A percentile compares a stretch with the other conserved stretches of the same genome.
phyloP scores from a whole-genome alignment of 2,797 vertebrate species.

The Hemibagrus guttatus region DNA sequence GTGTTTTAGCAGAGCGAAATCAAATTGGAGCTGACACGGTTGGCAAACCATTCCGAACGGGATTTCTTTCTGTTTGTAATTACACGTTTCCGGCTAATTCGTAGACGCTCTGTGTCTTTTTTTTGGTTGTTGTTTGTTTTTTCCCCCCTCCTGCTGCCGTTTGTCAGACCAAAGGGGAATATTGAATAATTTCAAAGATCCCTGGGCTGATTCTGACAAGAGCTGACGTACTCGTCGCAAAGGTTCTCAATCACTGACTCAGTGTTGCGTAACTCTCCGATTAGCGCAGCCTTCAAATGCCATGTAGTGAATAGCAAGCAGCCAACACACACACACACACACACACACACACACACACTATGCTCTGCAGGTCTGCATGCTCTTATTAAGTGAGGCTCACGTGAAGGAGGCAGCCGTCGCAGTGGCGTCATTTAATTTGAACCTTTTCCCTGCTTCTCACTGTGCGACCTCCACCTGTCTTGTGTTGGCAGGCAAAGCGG shows the following conservation, averaged over 20 bases:
- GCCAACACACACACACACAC: not conserved
- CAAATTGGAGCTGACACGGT: slow-evolving; percentile 83
- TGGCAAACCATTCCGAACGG: slow-evolving; percentile 81
- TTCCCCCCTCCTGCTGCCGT: slow-evolving; percentile 27
- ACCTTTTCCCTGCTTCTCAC: slow-evolving; percentile 36
- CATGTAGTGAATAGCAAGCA: slow-evolving; percentile 38
- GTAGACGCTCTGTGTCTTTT: not conserved
- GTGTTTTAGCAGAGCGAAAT: slow-evolving; percentile 80
- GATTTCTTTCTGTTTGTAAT: slow-evolving; percentile 81
- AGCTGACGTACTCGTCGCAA: slow-evolving; percentile 42
- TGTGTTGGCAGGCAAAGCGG: slow-evolving; percentile 95
- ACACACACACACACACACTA: not conserved
- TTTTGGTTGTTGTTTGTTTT: not conserved
- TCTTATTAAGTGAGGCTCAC: slow-evolving; percentile 39
- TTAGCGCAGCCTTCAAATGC: slow-evolving; percentile 46
- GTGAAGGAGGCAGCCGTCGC: slow-evolving; percentile 46
- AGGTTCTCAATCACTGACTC: slow-evolving; percentile 53
- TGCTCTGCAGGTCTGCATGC: not conserved
- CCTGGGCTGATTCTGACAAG: slow-evolving; percentile 55
- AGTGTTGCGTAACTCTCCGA: slow-evolving; percentile 49
- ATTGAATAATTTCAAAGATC: slow-evolving; percentile 58
- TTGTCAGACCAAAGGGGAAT: slow-evolving; percentile 51
- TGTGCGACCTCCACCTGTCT: slow-evolving; percentile 75
- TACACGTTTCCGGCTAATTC: slow-evolving; percentile 69
- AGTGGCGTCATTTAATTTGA: slow-evolving; percentile 42